Base-by-base conservation (phyloP, 2,797 vertebrate species). In the Fistularia tabacaria region DNA sequence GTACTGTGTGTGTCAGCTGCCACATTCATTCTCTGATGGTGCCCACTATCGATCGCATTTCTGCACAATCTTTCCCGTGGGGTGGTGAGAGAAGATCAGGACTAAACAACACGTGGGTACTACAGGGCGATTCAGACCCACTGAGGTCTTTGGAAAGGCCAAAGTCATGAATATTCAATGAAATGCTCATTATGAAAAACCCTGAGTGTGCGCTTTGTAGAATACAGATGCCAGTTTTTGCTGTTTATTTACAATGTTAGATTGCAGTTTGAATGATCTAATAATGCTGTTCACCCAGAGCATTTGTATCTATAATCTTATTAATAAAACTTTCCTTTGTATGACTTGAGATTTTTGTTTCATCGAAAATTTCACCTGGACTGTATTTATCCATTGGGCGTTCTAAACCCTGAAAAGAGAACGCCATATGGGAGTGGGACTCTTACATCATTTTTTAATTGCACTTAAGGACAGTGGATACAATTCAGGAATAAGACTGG, bases 161-260 rank as follows among this genome's bases (percentile, higher is more conserved):
- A 84, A 55, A 71, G 44, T 77, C 77, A 88, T 87, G 79, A 84
- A 83, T 86, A 82, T 86, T 88, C 80, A 88, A 73, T 57, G 73
- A 66, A 67, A 13, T 25, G 53, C 74, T 80, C 58, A 73, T 82
- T 66, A 85, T 75, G 66, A 74, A 84, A 77, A 82, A 74, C 55
- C 43, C 49, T 59, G 57, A 69, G 65, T 55, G 59, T 50, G 55
- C 63, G 60, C 54, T 72, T 65, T 73, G 55, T 46, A 46, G 69
- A 68, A 81, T 77, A 75, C 79, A 77, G 77, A 83, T 85, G 67
- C 77, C 74, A 66, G 42, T 10, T 62, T 40, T 7, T 49, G 47
- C 57, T 37, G 38, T 72, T 70, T 76, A 62, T 74, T 83, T 73
- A 66, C 38, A 1, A 10, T 38, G 46, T 54, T 44, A 42, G 43